Evolutionary conservation across 2,113 vertebrate species (phyloP), one percentile per base, ranked within the genome.

Genomic region (Raja brachyura): DNA sequence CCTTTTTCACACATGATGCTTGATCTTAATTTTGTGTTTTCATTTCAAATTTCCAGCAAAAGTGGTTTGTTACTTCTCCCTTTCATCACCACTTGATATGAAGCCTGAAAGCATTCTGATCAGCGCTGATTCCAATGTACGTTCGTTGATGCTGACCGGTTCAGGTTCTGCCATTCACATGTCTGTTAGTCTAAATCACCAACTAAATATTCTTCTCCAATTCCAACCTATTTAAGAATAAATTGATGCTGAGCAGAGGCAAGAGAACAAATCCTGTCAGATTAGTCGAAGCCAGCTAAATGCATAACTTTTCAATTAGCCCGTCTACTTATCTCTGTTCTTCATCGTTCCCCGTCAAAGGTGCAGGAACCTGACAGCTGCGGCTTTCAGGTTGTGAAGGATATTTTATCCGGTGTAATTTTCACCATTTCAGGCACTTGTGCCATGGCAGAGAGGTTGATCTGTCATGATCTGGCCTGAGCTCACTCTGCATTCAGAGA

Each of bases 311-410:
- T 94, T 94, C 76, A 88, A 54, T 93, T 16, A 54, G 93, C 93
- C 94, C 95, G 94, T 94, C 77, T 56, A 94, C 96, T 96, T 96
- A 97, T 98, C 97, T 96, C 94, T 94, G 95, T 95, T 83, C 86
- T 95, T 95, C 94, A 97, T 97, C 96, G 97, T 95, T 94, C 94
- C 94, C 95, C 96, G 96, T 96, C 97, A 95, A 95, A 93, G 94
- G 94, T 96, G 96, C 96, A 93, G 95, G 95, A 96, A 95, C 95
- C 96, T 96, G 96, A 97, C 97, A 97, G 95, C 94, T 94, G 93
- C 81, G 94, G 95, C 97, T 98, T 98, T 99, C 98, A 98, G 97
- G 97, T 98, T 96, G 95, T 96, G 95, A 96, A 96, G 94, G 96
- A 96, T 94, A 96, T 96, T 97, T 96, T 96, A 96, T 96, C 96